Percentiles rank a stretch among this genome's conserved stretches.
Conservation (phyloP, 2,888 invertebrate species). For the Dorcus hopei region DNA sequence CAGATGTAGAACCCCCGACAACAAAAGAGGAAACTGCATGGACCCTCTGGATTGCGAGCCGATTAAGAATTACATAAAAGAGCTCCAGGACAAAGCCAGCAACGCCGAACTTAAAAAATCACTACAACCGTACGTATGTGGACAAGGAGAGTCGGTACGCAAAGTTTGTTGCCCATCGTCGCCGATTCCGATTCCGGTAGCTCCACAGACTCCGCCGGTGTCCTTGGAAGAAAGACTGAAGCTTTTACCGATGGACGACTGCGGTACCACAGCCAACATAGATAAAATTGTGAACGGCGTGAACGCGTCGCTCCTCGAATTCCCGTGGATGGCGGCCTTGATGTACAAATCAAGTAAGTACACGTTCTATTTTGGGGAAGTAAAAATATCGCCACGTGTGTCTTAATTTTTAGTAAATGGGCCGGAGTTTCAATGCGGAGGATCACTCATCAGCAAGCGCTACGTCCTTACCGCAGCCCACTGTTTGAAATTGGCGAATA, state of each 20-base stretch:
- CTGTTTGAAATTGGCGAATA: slow-evolving; percentile 46
- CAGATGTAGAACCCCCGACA: slow-evolving; percentile 6
- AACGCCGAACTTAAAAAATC: neutral
- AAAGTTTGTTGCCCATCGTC: slow-evolving; percentile 20
- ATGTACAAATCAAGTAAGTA: slow-evolving; percentile 49
- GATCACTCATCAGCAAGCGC: slow-evolving; percentile 53
- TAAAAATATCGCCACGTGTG: too few species aligned
- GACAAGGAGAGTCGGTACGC: neutral
- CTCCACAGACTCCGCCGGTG: slow-evolving; percentile 36
- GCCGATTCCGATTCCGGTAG: slow-evolving; percentile 1
- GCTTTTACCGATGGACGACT: slow-evolving; percentile 46
- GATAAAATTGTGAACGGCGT: slow-evolving; percentile 52
- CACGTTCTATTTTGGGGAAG: neutral
- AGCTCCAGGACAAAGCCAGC: neutral
- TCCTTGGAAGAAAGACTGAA: slow-evolving; percentile 28
- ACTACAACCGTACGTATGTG: slow-evolving; percentile 2
- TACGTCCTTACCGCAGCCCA: slow-evolving; percentile 61
- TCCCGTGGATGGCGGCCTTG: slow-evolving; percentile 76
- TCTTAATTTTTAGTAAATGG: too few species aligned
- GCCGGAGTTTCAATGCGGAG: slow-evolving; percentile 44
- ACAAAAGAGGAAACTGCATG: neutral
- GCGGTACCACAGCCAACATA: slow-evolving; percentile 50
- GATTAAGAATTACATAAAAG: neutral
- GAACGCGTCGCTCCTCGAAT: slow-evolving; percentile 60
- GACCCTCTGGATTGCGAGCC: neutral